Evolutionary conservation across 2,113 vertebrate genomes (phyloP), one percentile per base, ranked within the genome.

Genomic region (Alces alces): DNA sequence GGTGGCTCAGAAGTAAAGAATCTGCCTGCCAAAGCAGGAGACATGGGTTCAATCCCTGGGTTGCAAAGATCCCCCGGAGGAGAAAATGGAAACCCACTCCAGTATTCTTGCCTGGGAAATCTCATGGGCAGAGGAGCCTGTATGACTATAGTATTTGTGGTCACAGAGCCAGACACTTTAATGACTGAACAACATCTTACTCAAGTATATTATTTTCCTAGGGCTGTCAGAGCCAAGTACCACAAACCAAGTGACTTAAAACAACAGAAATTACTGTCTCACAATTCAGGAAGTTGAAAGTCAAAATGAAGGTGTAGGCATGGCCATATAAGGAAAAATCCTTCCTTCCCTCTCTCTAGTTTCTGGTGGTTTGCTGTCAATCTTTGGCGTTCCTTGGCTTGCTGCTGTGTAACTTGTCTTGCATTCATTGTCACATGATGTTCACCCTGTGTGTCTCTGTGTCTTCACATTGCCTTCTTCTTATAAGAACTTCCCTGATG

Each of bases 261-360:
- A 95, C 23, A 66, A 57, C n/a, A 43, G 45, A 92, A 55, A 17
- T 55, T 73, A 30, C 52, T 83, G 1, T 87, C 30, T 36, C 25
- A 36, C 21, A 15, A 61, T 60, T 73, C 47, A 83, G 61, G 45
- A 76, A 76, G 5, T 36, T 78, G 36, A 33, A 27, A 19, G 4
- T 64, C 19, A 5, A 84, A 33, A 64, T 64, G 17, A 57, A 57
- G 30, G 2, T 57, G 14, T 64, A 39, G 14, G 15, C 6, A 16
- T 27, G 36, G 9, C 7, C 16, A 11, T 25, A 19, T 0, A 6
- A 45, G 23, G n/a, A 5, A 7, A 80, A 70, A 1, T 47, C 4
- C 3, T 33, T 78, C 28, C 27, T 89, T 58, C 12, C 16, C 2
- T 79, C 28, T 6, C 58, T 45, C 30, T 13, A 47, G n/a, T 23